Conservation (phyloP, 2,797 vertebrate genomes). For the Cynodonichthys magdalenae region DNA sequence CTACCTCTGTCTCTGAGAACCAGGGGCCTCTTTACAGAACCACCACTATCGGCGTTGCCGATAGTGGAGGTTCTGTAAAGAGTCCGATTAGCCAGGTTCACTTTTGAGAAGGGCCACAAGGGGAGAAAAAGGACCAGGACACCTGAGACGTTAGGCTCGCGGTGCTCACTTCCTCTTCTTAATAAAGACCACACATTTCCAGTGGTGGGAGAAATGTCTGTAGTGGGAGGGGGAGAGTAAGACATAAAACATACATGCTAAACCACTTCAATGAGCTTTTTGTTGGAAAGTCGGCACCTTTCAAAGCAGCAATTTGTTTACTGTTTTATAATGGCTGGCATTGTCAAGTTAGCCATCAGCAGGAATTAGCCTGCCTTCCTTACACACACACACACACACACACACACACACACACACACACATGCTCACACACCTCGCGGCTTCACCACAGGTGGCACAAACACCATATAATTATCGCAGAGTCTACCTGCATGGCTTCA, state of each 20-base stretch:
- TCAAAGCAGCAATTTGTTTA: constrained; percentile 18
- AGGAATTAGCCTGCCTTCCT: constrained; percentile 11
- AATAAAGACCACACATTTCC: constrained; percentile 75
- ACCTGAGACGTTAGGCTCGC: constrained; percentile 69
- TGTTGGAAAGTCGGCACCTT: constrained; percentile 12
- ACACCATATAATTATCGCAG: constrained; percentile 38
- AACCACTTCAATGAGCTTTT: constrained; percentile 19
- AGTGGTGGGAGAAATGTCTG: constrained; percentile 30
- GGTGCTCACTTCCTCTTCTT: constrained; percentile 73
- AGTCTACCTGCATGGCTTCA: constrained; percentile 6
- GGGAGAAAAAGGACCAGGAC: constrained; percentile 66
- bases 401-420: not conserved
- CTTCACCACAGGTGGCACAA: constrained; percentile 42
- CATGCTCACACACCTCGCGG: constrained; percentile 16
- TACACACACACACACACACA: no score
- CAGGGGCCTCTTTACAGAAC: constrained; percentile 38
- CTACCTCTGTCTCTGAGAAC: constrained; percentile 18
- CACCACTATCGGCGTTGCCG: constrained; percentile 55
- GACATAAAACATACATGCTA: constrained; percentile 28
- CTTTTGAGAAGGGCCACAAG: constrained; percentile 66
- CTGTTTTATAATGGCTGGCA: constrained; percentile 1
- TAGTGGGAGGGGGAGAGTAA: no score
- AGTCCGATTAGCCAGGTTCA: constrained; percentile 64
- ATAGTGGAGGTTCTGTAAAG: no score
- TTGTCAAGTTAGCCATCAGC: constrained; percentile 31